These are phyloP conservation scores for Panzeria rudis DNA, from an alignment of 2,888 invertebrate species.

Conservation along the genomic window DNA sequence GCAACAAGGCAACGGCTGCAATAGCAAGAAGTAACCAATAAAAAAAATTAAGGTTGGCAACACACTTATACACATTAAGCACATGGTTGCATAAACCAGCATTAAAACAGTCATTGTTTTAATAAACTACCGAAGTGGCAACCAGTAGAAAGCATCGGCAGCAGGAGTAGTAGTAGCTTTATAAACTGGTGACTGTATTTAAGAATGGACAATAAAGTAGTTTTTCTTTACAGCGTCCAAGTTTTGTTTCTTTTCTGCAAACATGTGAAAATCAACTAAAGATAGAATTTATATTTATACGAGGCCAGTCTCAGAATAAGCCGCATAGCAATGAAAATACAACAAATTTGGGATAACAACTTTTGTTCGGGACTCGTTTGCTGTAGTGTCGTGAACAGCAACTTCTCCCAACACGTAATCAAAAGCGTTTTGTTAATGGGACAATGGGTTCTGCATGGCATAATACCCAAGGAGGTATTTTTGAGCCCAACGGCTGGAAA, in stretches of 20 bases:
- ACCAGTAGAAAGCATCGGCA: conserved; percentile 23
- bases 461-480: too few species aligned
- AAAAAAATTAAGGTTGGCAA: conserved; percentile 37
- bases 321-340: neutral
- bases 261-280: conserved; percentile 56
- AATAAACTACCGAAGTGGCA: conserved; percentile 62
- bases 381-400: too few species aligned
- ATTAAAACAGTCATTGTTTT: conserved; percentile 69
- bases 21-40: conserved; percentile 4
- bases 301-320: neutral
- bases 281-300: conserved; percentile 45
- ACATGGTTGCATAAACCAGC: conserved; percentile 61
- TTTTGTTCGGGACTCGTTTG: too few species aligned
- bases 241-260: neutral
- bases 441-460: too few species aligned
- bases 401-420: too few species aligned
- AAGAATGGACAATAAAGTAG: conserved; percentile 48
- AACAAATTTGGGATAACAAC: too few species aligned
- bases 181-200: conserved; percentile 43
- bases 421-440: too few species aligned
- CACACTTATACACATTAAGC: conserved; percentile 35
- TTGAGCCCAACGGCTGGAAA: too few species aligned
- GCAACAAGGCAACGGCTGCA: conserved; percentile 41
- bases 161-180: conserved; percentile 13
- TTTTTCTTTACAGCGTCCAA: conserved; percentile 21